Evolutionary conservation across 2,113 vertebrate species (phyloP), one percentile per base, ranked within the genome.

Genomic region (Rhizomys pruinosus): DNA sequence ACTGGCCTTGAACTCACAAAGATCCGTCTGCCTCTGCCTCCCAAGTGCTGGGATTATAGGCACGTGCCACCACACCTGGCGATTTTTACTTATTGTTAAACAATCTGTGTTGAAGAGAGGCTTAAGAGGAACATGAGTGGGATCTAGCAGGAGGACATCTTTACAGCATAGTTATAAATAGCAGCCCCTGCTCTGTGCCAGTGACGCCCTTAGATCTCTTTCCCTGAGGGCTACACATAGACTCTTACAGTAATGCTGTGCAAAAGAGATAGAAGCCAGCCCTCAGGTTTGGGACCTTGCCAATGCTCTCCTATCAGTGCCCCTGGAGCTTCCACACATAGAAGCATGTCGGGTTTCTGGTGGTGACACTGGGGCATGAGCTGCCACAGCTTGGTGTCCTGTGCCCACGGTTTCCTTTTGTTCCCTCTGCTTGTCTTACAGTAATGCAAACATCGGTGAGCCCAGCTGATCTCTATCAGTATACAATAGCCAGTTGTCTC

Each of bases 81-180:
- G 59, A 47, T 42, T 52, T 27, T 87, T 39, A 74, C 12, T 92
- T n/a, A 72, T 77, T 85, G n/a, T 90, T 64, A 87, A n/a, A 32
- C 19, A 55, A 20, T 68, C 29, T 84, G 16, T 63, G 27, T 72
- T 88, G 32, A 89, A 66, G 59, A 86, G 27, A 82, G 7, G 22
- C 77, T 47, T n/a, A 69, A 92, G 89, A 77, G 17, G 15, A 80
- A 59, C 63, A 11, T 52, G 2, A 29, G 3, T 23, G 2, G n/a
- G 25, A 27, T 19, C 74, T 61, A 39, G 16, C 32, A 4, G 37
- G 27, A 25, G 16, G n/a, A 11, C 44, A 29, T 32, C 34, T 79
- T 52, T n/a, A 55, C 7, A 22, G 4, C 37, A 1, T 39, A 19
- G 52, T 89, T 87, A 57, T 76, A 84, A 77, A 59, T 15, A 84